A percentile compares a stretch with the other conserved stretches of the same genome.
phyloP scores from a whole-genome alignment of 2,888 invertebrate genomes.

The Tetragnatha montana region DNA sequence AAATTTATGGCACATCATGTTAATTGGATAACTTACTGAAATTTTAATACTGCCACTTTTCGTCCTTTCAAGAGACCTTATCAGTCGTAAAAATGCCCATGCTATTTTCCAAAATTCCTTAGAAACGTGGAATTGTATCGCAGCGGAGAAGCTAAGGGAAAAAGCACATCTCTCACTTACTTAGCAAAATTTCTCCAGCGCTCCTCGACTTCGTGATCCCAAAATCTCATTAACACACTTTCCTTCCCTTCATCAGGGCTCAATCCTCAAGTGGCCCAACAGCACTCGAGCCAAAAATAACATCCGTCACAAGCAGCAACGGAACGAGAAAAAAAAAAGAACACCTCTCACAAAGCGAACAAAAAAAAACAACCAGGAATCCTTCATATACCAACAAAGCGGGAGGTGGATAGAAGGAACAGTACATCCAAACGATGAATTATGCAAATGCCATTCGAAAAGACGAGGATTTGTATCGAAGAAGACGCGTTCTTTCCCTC shows the following conservation, averaged over 20 bases:
- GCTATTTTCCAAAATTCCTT: too few species aligned
- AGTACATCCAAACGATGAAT: conserved; percentile 55
- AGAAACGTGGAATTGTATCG: too few species aligned
- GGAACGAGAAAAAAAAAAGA: not conserved
- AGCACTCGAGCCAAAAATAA: not conserved
- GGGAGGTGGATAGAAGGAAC: conserved; percentile 22
- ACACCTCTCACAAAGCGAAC: not conserved
- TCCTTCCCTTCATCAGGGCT: conserved; percentile 32
- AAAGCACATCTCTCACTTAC: too few species aligned
- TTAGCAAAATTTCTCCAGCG: too few species aligned
- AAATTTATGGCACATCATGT: too few species aligned
- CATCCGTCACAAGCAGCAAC: not conserved
- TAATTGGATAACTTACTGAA: too few species aligned
- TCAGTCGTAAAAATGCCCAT: too few species aligned
- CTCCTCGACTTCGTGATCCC: not conserved
- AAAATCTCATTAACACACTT: conserved; percentile 31
- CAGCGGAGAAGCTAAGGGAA: too few species aligned
- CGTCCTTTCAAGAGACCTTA: too few species aligned
- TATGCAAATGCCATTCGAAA: conserved; percentile 63
- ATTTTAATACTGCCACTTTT: too few species aligned
- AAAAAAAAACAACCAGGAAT: conserved; percentile 20
- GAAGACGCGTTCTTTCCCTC: conserved; percentile 27
- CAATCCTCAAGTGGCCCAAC: conserved; percentile 27
- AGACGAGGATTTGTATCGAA: conserved; percentile 57
- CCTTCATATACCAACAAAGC: conserved; percentile 37